Evolutionary conservation across 2,888 invertebrate genomes (phyloP), one percentile per base, ranked within the genome.

Genomic region (Chalcis sispes): DNA sequence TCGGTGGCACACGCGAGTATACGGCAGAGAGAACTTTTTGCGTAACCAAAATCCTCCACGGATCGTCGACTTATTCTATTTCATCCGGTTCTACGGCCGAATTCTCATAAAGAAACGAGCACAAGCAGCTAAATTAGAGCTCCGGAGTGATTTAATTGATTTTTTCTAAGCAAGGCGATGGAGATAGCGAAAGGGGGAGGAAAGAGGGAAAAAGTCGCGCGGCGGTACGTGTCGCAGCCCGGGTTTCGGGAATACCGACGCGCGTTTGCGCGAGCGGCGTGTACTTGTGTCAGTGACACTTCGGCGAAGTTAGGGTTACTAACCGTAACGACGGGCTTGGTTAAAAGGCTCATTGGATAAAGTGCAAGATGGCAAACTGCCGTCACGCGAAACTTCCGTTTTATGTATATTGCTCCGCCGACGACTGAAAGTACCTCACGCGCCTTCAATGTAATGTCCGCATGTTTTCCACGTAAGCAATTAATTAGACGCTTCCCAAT

Each of bases 131-230:
- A 66, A 61, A 72, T 67, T 62, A 61, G 61, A 25, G 27, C 18
- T 32, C 29, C 54, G 32, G 23, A 23, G 18, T 23, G 72, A 77
- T 72, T 77, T 77, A 77, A 78, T 79, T 76, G 77, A 76, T 75
- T 78, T 74, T 71, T 70, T 72, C 54, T 65, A 29, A 13, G 13
- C 27, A 48, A 62, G 46, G 42, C 46, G 27, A 23, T 5, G 27
- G 7, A n/a, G 7, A 15, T n/a, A 23, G 13, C n/a, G 18, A n/a
- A 1, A 15, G 8, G 10, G 32, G 48, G 36, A 36, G 36, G 36
- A 36, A 36, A 10, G 36, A 36, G 10, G 10, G 10, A 36, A 36
- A 36, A 36, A 10, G 10, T 42, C 8, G 7, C 42, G 8, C 15
- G 42, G 7, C 7, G 15, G 7, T 42, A 42, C 42, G 15, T 42